Evolutionary conservation across 2,888 invertebrate genomes (phyloP).

Genomic region (Entomobrya multifasciata): DNA sequence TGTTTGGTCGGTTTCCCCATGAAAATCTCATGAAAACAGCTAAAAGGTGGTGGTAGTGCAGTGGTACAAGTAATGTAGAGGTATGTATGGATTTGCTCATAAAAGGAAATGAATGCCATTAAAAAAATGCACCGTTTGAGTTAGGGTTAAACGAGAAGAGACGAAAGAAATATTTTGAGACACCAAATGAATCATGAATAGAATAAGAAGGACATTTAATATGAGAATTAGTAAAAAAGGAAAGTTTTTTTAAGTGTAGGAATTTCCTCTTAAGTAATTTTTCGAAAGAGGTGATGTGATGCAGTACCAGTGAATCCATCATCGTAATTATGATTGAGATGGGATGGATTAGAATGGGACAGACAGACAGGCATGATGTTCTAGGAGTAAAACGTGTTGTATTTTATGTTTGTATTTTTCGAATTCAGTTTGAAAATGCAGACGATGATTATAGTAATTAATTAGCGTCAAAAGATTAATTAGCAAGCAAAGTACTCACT

Average conservation of each 20-base stretch:
- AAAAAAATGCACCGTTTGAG: conserved; percentile 69
- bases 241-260: not conserved
- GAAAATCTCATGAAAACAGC: conserved; percentile 21
- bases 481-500: not conserved
- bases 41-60: conserved; percentile 35
- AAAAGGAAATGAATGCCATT: conserved; percentile 78
- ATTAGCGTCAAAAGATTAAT: conserved; percentile 57
- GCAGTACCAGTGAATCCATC: conserved; percentile 39
- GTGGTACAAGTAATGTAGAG: too few relatives aligned
- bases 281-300: not conserved
- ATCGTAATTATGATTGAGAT: conserved; percentile 55
- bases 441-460: not conserved
- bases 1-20: conserved; percentile 63
- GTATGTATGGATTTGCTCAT: conserved; percentile 76
- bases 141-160: conserved; percentile 34
- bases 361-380: not conserved
- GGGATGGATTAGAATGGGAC: too few relatives aligned
- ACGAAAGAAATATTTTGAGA: conserved; percentile 12
- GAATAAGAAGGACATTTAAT: conserved; percentile 11
- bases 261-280: not conserved
- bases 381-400: not conserved
- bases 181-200: conserved; percentile 18
- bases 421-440: not conserved
- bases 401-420: not conserved
- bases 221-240: not conserved